Evolutionary conservation across 2,113 vertebrate species (phyloP).

Genomic region (Entomyzon cyanotis): DNA sequence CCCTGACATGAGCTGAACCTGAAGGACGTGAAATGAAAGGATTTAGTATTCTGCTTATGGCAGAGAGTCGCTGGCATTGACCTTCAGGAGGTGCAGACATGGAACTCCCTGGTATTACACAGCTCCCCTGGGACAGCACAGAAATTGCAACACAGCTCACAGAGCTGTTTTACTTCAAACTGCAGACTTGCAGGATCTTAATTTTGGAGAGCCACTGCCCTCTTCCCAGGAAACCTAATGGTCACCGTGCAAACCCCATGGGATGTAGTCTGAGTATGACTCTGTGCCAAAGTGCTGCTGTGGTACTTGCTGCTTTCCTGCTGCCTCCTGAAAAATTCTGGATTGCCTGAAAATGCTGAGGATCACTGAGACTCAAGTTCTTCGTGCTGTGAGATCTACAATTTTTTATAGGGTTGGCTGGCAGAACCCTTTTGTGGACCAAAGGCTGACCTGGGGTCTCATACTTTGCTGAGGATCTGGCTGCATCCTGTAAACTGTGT

Average conservation of each 20-base stretch:
- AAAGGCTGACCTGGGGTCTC: background rate
- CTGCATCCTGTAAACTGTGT: background rate
- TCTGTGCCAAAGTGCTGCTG: fast-evolving
- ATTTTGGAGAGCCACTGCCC: background rate
- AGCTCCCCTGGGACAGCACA: background rate
- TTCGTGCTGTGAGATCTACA: background rate
- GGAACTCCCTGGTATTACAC: background rate
- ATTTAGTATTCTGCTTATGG: background rate
- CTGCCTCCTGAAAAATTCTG: background rate
- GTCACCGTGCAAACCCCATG: fast-evolving
- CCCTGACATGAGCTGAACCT: background rate
- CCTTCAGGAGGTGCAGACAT: background rate
- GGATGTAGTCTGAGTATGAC: background rate
- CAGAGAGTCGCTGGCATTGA: background rate
- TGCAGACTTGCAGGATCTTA: background rate
- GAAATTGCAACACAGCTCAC: background rate
- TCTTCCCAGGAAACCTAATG: fast-evolving
- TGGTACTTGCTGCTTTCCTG: background rate
- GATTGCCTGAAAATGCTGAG: background rate
- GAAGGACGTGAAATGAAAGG: background rate
- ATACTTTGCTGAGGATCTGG: background rate
- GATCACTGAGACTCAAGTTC: background rate
- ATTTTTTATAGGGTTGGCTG: background rate
- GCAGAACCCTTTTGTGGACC: background rate
- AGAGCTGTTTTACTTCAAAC: background rate